Evolutionary conservation across 2,888 invertebrate species (phyloP).

Genomic region (Sycophila texana): DNA sequence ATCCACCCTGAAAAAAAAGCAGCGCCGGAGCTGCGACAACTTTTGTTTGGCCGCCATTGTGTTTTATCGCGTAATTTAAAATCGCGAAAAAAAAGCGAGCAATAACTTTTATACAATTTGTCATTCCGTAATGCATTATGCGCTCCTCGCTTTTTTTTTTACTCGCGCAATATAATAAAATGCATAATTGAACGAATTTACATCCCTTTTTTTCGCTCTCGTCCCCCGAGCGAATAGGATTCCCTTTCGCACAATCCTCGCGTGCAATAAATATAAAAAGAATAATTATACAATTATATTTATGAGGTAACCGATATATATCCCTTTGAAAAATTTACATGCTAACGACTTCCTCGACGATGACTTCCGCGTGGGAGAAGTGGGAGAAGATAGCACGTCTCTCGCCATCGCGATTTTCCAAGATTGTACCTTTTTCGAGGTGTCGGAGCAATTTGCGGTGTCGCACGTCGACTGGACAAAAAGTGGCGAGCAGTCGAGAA

Average conservation of each 20-base stretch:
- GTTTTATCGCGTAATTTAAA: conserved; percentile 58
- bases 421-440: conserved; percentile 5
- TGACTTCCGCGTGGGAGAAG: conserved; percentile 16
- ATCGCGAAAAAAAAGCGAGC: conserved; percentile 52
- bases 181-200: conserved; percentile 56
- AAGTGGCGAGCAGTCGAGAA: background rate
- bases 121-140: conserved; percentile 57
- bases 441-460: background rate
- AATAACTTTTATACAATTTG: conserved; percentile 57
- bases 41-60: conserved; percentile 56
- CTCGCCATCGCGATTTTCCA: conserved; percentile 2
- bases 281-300: conserved; percentile 51
- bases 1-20: conserved; percentile 17
- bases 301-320: conserved; percentile 39
- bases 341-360: conserved; percentile 38
- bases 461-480: background rate
- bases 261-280: conserved; percentile 48
- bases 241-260: background rate
- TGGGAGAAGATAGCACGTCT: conserved; percentile 16
- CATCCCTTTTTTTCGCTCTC: conserved; percentile 38
- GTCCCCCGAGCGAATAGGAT: conserved; percentile 32
- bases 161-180: conserved; percentile 42
- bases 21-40: conserved; percentile 23
- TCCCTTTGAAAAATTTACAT: conserved; percentile 39
- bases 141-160: conserved; percentile 6